Conservation (phyloP, 2,888 invertebrate genomes). For the Plagiodera versicolora region DNA sequence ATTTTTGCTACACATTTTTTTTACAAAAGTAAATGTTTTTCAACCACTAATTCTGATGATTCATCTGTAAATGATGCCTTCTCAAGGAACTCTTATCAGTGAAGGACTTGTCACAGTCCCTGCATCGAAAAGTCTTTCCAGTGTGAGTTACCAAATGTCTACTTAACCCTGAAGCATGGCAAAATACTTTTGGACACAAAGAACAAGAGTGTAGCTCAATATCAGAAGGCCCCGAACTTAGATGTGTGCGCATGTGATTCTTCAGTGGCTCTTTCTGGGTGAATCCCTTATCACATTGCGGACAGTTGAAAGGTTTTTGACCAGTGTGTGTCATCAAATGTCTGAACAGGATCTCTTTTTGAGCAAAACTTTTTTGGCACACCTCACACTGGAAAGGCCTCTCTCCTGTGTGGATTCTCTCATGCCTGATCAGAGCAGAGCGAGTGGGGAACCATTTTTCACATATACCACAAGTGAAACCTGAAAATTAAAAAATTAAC, state of each 20-base stretch:
- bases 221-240: conserved; percentile 59
- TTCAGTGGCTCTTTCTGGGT: conserved; percentile 71
- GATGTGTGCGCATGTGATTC: conserved; percentile 65
- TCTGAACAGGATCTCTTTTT: conserved; percentile 66
- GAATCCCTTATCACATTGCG: conserved; percentile 66
- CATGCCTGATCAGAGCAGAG: conserved; percentile 69
- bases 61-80: conserved; percentile 59
- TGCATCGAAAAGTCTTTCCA: conserved; percentile 66
- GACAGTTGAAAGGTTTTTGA: conserved; percentile 68
- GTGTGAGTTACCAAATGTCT: conserved; percentile 68
- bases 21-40: too few relatives aligned
- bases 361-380: conserved; percentile 70
- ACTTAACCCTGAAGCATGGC: conserved; percentile 66
- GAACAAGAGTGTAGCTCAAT: conserved; percentile 68
- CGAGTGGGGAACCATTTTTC: conserved; percentile 69
- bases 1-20: too few relatives aligned
- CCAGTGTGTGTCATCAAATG: conserved; percentile 65
- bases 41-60: conserved; percentile 42
- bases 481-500: conserved; percentile 21
- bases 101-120: conserved; percentile 67
- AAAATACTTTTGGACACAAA: conserved; percentile 65
- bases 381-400: conserved; percentile 59
- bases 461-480: conserved; percentile 63
- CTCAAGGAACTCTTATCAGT: conserved; percentile 72
- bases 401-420: conserved; percentile 68